These are phyloP conservation scores for Saxidomus purpurata DNA, from an alignment of 1,140 invertebrate genomes.

Conservation along the genomic window DNA sequence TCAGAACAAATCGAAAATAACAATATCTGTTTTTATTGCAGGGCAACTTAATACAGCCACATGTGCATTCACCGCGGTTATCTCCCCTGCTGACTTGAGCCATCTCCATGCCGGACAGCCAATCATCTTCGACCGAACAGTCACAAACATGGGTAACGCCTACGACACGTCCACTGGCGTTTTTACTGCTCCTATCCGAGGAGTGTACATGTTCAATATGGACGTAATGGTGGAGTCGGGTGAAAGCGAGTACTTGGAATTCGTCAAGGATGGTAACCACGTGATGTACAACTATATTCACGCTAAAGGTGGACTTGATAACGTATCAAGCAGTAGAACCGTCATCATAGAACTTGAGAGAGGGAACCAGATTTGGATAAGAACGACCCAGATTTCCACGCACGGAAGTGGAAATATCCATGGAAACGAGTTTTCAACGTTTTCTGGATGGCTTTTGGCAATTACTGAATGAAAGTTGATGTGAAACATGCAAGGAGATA, in stretches of 20 bases:
- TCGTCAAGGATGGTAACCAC: constrained; percentile 45
- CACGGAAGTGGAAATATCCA: constrained; percentile 14
- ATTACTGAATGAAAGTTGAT: constrained; percentile 41
- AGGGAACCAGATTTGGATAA: constrained; percentile 23
- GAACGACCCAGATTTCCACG: not conserved
- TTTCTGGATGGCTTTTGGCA: constrained; percentile 41
- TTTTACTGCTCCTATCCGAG: constrained; percentile 64
- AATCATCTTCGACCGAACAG: constrained; percentile 62
- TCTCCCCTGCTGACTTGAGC: constrained; percentile 23
- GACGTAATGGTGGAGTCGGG: constrained; percentile 14
- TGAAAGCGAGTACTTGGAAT: constrained; percentile 7
- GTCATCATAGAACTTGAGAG: constrained; percentile 7
- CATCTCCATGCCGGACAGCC: constrained; percentile 22
- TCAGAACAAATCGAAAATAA: not conserved
- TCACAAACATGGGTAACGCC: constrained; percentile 69
- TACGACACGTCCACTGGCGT: constrained; percentile 66
- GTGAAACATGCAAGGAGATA: too few species aligned
- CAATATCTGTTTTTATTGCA: not conserved
- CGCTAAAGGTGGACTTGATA: not conserved
- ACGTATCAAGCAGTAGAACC: not conserved
- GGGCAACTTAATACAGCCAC: constrained; percentile 15
- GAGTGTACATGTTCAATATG: constrained; percentile 62
- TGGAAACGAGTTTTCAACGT: constrained; percentile 40
- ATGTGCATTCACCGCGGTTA: constrained; percentile 24
- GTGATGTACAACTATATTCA: not conserved